phyloP scores from a whole-genome alignment of 1,140 invertebrate genomes.

The Gryllus bimaculatus region DNA sequence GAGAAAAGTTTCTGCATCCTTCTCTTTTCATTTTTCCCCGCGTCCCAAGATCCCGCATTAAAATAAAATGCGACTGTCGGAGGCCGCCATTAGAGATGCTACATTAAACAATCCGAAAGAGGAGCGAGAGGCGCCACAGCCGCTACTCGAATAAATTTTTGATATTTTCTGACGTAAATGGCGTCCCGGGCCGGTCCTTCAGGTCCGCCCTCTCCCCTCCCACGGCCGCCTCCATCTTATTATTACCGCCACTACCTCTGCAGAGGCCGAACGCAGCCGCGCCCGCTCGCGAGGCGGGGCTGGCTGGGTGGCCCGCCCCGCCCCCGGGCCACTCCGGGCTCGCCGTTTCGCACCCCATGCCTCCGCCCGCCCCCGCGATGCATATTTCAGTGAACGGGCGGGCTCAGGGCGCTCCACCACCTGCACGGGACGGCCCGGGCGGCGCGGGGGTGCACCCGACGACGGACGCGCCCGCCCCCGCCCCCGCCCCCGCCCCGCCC shows the following conservation, averaged over 20 bases:
- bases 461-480: no score
- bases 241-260: neutral
- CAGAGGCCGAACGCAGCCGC: neutral
- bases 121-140: neutral
- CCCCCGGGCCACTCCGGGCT: no score
- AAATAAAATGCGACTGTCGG: slow-evolving; percentile 11
- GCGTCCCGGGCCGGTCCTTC: slow-evolving; percentile 2
- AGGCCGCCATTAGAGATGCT: slow-evolving; percentile 10
- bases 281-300: neutral
- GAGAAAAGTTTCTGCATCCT: neutral
- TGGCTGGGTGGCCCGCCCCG: neutral
- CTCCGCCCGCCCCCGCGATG: neutral
- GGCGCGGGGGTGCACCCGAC: no score
- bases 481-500: no score
- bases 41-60: slow-evolving; percentile 10
- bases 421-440: neutral
- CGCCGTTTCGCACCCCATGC: neutral
- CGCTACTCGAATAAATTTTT: slow-evolving; percentile 13
- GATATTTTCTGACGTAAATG: slow-evolving; percentile 17
- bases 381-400: neutral
- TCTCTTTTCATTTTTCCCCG: neutral
- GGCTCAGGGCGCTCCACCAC: neutral
- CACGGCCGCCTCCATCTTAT: neutral
- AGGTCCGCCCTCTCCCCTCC: neutral
- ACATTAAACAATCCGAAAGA: slow-evolving; percentile 17